Percentiles rank a stretch among this genome's conserved stretches.
Conservation (phyloP, 2,888 invertebrate species). For the Prosopocoilus inquinatus region DNA sequence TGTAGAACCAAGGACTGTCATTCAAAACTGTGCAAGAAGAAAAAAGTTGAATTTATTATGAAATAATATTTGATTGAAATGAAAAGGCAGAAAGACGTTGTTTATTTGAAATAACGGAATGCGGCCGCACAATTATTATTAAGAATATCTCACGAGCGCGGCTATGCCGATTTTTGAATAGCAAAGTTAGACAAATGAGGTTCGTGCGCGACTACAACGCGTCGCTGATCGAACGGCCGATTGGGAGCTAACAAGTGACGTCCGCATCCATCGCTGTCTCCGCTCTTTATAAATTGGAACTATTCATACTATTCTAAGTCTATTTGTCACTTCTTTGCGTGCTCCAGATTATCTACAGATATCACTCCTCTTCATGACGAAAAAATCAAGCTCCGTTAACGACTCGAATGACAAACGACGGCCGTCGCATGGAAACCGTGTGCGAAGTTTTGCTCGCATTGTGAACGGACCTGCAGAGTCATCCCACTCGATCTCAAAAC, state of each 20-base stretch:
- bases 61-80: too few species aligned
- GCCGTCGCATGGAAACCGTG: not conserved
- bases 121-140: not conserved
- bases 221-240: slow-evolving; percentile 36
- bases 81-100: too few species aligned
- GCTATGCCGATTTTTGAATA: slow-evolving; percentile 28
- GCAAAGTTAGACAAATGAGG: slow-evolving; percentile 36
- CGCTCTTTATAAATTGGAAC: slow-evolving; percentile 36
- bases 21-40: too few species aligned
- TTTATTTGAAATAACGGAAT: too few species aligned
- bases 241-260: slow-evolving; percentile 39
- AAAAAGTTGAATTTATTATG: too few species aligned
- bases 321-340: slow-evolving; percentile 41
- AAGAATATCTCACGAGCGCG: slow-evolving; percentile 2
- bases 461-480: not conserved
- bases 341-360: slow-evolving; percentile 35
- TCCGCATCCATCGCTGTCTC: slow-evolving; percentile 40
- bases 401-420: slow-evolving; percentile 1
- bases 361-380: slow-evolving; percentile 10
- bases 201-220: slow-evolving; percentile 38
- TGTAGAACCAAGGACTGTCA: too few species aligned
- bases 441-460: slow-evolving; percentile 1
- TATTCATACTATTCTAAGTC: slow-evolving; percentile 39
- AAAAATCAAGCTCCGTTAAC: slow-evolving; percentile 1
- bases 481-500: not conserved